Evolutionary conservation across 2,113 vertebrate genomes (phyloP), one percentile per base, ranked within the genome.

Genomic region (Odontesthes bonariensis): DNA sequence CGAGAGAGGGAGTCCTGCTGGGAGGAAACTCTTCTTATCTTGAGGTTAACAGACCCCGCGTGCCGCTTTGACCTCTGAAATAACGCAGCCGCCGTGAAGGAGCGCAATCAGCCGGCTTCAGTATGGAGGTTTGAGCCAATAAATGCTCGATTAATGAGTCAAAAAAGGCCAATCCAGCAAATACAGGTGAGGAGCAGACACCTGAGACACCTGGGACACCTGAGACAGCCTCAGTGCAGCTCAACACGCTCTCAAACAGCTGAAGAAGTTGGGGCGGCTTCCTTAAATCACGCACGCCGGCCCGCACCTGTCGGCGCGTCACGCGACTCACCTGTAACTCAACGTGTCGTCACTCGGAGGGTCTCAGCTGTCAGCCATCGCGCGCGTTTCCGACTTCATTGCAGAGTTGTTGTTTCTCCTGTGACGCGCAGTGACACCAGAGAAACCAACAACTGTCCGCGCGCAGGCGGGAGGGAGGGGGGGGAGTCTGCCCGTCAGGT

Each of bases 401-500:
- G 16, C 11, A 16, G 0, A 59, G 8, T 5, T 35, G 6, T 17
- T 17, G 46, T 71, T 52, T 38, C 42, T 14, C 13, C 17, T 22
- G 38, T 31, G 46, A 56, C 0, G 52, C 9, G 27, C 27, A 14
- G 42, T 5, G 42, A 44, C 42, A 14, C 42, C 42, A 16, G 42
- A 44, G 42, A 44, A 13, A 12, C 12, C 13, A 44, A 44, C 40
- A 42, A 42, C 42, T 44, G 42, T 44, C 42, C 12, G 9, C 9
- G 40, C 38, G 31, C 16, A 5, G 46, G 13, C 5, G 4, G 44
- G 51, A 0, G 16, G 19, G 16, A 19, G 22, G 14, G 83, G 14
- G 83, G 31, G 79, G 71, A 13, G 79, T 11, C 51, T 23, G 38
- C 0, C 8, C 53, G 46, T 74, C 84, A 90, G 86, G 90, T 88